Evolutionary conservation across 2,888 invertebrate genomes (phyloP).

Genomic region (Hirtodrosophila duncani): DNA sequence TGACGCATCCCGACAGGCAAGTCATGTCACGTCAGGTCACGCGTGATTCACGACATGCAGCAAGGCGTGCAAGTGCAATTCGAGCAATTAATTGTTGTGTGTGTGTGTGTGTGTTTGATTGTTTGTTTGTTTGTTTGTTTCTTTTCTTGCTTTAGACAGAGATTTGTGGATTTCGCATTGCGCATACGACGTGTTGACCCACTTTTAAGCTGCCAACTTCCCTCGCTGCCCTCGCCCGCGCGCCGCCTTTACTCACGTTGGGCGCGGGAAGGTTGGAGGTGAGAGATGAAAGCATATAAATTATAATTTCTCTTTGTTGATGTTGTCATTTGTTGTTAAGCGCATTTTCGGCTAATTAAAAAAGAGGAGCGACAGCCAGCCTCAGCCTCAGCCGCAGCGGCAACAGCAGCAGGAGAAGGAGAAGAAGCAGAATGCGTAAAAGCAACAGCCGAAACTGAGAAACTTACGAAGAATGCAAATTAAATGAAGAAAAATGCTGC

Average conservation of each 20-base stretch:
- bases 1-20: too few relatives aligned
- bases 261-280: background rate
- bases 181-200: constrained; percentile 40
- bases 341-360: constrained; percentile 67
- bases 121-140: too few relatives aligned
- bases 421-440: background rate
- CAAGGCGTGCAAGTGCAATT: constrained; percentile 3
- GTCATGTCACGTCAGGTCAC: constrained; percentile 11
- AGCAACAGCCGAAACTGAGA: background rate
- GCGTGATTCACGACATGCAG: constrained; percentile 7
- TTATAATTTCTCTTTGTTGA: constrained; percentile 66
- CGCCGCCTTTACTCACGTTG: background rate
- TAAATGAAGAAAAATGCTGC: constrained; percentile 29
- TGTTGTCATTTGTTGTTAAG: constrained; percentile 60
- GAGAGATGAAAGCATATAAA: constrained; percentile 39
- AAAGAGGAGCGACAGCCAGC: constrained; percentile 49
- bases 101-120: too few relatives aligned
- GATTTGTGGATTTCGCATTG: constrained; percentile 16
- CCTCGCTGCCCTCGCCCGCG: background rate
- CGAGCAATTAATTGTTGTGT: background rate
- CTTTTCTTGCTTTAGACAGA: too few relatives aligned
- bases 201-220: constrained; percentile 9
- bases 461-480: constrained; percentile 29
- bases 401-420: background rate
- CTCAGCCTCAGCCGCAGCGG: constrained; percentile 1